Base-by-base conservation (phyloP, 2,113 vertebrate species). In the Rhadina sibilatrix region DNA sequence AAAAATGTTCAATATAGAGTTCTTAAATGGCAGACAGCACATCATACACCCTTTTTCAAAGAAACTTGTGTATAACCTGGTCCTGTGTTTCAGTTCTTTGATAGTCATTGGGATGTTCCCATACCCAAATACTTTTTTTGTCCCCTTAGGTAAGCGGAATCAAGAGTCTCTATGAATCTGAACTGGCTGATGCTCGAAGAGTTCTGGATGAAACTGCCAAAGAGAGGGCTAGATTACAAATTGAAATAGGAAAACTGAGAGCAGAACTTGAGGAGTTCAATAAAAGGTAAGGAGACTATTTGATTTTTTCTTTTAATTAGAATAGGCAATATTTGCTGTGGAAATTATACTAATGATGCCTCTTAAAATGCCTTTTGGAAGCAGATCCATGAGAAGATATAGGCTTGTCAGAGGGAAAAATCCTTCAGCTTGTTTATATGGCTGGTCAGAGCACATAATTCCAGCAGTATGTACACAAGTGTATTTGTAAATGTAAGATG, bases 151-250 rank as follows among this genome's bases (percentile, higher is more conserved):
- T 99, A 77, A 98, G 98, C 0, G 99, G 99, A 50, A 98, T 99
- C 75, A 99, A 99, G 96, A 89, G 97, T 20, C 97, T 99, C 57
- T 99, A 99, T 8, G 99, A 99, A 96, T 97, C 98, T 2, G 99
- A 99, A 96, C 95, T 99, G 89, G 99, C 99, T 1, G 99, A 99
- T 33, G 98, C 99, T 72, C 98, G 99, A 11, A 97, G 98, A 37
- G 98, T 99, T 74, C 97, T 99, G 90, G 99, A 99, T 78, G 99
- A 99, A 93, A 99, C 99, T 0, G 99, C 99, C 22, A 98, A 95
- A 37, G 99, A 99, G 63, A 97, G 98, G 31, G 99, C 99, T 5
- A 98, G 97, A 47, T 98, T 99, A 44, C 99, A 99, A 98, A 99
- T 99, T 9, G 98, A 99, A 68, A 97, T 99, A 13, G 99, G 99